Evolutionary conservation across 1,140 invertebrate species (phyloP).

Genomic region (Sycobia sp.): DNA sequence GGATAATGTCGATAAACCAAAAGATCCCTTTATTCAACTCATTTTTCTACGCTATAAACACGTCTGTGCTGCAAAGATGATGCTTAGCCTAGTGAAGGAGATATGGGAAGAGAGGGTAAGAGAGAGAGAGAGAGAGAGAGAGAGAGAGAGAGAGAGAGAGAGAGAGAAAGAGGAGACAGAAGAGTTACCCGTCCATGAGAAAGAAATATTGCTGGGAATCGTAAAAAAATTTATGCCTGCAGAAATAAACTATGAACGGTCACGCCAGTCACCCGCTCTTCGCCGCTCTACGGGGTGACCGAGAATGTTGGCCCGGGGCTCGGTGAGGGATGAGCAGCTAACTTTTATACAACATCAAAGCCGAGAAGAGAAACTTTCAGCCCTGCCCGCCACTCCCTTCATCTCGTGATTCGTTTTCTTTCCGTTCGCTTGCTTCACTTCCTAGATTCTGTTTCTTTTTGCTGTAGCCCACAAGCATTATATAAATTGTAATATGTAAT

Average conservation of each 20-base stretch:
- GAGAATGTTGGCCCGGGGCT: background rate
- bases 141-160: background rate
- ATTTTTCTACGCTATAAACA: no score
- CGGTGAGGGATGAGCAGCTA: background rate
- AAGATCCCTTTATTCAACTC: no score
- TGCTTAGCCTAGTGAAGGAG: no score
- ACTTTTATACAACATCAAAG: constrained; percentile 18
- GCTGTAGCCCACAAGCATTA: no score
- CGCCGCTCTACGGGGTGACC: no score
- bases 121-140: background rate
- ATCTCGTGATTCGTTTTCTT: background rate
- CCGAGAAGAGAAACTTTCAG: constrained; percentile 1
- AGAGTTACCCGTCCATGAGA: no score
- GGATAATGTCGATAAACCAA: no score
- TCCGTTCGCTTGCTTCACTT: background rate
- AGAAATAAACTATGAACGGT: constrained; percentile 40
- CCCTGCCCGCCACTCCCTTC: background rate
- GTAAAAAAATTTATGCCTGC: constrained; percentile 35
- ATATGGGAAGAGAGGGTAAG: constrained; percentile 1
- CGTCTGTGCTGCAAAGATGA: no score
- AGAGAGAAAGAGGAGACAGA: background rate
- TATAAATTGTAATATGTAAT: no score
- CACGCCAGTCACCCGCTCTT: constrained; percentile 37
- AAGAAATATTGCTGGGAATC: constrained; percentile 35
- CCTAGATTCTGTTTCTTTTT: no score